These are phyloP conservation scores for Druon quercuslanigerum DNA, from an alignment of 1,140 invertebrate species.

Conservation along the genomic window DNA sequence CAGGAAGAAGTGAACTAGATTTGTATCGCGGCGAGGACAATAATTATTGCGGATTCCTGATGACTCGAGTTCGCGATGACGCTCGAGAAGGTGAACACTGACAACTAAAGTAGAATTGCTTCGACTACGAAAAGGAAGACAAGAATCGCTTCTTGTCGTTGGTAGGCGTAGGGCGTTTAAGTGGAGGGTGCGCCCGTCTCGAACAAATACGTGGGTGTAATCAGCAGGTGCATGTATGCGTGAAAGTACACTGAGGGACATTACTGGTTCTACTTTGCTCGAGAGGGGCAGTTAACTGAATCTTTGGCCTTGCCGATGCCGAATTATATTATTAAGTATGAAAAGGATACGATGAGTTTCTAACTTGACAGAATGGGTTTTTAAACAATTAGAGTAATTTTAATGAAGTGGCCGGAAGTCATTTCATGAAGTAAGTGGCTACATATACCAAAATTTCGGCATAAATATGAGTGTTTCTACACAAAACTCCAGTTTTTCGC, in stretches of 20 bases:
- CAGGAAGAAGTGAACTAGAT: constrained; percentile 15
- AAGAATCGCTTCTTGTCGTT: constrained; percentile 55
- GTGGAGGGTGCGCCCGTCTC: constrained; percentile 62
- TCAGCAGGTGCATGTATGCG: constrained; percentile 52
- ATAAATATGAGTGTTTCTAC: too few species aligned
- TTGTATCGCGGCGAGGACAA: background rate
- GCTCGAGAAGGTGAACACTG: constrained; percentile 58
- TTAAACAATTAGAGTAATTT: too few species aligned
- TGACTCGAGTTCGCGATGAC: constrained; percentile 37
- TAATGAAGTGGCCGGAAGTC: too few species aligned
- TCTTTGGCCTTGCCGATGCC: constrained; percentile 14
- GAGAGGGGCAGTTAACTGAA: constrained; percentile 36
- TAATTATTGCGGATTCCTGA: constrained; percentile 5
- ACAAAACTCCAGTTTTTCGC: too few species aligned
- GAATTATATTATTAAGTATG: background rate
- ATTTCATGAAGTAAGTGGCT: too few species aligned
- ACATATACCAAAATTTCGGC: too few species aligned
- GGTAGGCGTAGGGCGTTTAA: constrained; percentile 58
- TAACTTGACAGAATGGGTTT: background rate
- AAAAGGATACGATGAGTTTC: background rate
- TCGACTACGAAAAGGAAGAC: constrained; percentile 58
- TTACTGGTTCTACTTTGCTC: constrained; percentile 49
- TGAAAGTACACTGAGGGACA: constrained; percentile 37
- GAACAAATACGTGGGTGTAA: constrained; percentile 45
- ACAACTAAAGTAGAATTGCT: constrained; percentile 52